A percentile compares a stretch with the other conserved stretches of the same genome.
Conservation (phyloP, 2,888 invertebrate species). For the Drosophila heteroneura region DNA sequence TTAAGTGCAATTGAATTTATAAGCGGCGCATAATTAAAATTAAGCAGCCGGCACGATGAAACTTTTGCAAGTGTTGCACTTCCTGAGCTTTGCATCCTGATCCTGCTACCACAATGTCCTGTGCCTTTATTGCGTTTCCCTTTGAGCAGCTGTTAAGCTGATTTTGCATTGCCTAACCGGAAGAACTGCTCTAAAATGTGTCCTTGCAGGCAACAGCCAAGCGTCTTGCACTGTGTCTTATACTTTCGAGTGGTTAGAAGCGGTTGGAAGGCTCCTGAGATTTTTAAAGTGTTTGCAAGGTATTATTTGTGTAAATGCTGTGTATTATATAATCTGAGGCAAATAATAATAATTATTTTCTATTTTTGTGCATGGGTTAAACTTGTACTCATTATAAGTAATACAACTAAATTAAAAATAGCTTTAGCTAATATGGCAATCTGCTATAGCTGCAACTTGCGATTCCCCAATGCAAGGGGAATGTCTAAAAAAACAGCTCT, state of each 20-base stretch:
- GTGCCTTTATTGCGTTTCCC: conserved; percentile 26
- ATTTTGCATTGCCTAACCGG: conserved; percentile 36
- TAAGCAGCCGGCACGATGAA: conserved; percentile 70
- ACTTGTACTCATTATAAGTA: not conserved
- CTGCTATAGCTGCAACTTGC: not conserved
- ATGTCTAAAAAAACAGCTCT: not conserved
- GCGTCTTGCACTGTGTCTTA: no score
- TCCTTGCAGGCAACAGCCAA: conserved; percentile 10
- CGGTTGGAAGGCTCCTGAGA: not conserved
- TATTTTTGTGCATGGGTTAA: not conserved
- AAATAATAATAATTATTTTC: not conserved
- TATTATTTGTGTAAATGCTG: not conserved
- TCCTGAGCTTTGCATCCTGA: conserved; percentile 46
- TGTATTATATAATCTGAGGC: not conserved
- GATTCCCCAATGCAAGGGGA: not conserved
- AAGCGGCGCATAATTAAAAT: conserved; percentile 79
- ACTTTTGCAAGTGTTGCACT: conserved; percentile 72
- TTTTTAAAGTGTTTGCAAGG: not conserved
- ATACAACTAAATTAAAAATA: not conserved
- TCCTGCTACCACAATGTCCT: conserved; percentile 13
- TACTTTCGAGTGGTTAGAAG: no score
- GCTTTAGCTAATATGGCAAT: not conserved
- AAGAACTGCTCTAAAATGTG: conserved; percentile 33
- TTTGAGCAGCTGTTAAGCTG: conserved; percentile 44
- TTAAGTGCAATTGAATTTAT: conserved; percentile 80